Percentiles rank a stretch among this genome's conserved stretches.
phyloP scores from a whole-genome alignment of 2,888 invertebrate species.

The Merodon equestris region DNA sequence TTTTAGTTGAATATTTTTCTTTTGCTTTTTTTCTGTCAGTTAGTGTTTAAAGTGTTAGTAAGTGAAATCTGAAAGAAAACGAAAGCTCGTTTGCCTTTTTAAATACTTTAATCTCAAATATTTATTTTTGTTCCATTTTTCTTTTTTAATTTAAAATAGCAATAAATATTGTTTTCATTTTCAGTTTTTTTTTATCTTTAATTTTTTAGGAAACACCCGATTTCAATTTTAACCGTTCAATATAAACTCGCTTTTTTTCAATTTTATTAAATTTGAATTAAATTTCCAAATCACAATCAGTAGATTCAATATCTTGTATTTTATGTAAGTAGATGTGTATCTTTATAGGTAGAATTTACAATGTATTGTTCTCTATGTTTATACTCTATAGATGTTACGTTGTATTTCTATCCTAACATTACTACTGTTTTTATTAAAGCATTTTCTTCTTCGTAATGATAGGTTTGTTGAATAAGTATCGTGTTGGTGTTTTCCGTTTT shows the following conservation, averaged over 20 bases:
- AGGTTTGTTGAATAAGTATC: constrained; percentile 51
- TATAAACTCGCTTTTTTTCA: constrained; percentile 35
- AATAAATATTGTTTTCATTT: constrained; percentile 53
- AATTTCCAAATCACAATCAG: constrained; percentile 62
- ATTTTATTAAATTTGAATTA: constrained; percentile 17
- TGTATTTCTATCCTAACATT: constrained; percentile 42
- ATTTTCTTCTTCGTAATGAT: constrained; percentile 51
- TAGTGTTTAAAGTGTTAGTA: too few species aligned
- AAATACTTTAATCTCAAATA: constrained; percentile 49
- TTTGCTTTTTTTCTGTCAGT: too few species aligned
- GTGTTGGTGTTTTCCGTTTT: constrained; percentile 53
- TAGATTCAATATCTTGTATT: constrained; percentile 59
- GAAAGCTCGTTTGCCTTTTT: constrained; percentile 11
- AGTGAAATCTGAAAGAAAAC: constrained; percentile 6
- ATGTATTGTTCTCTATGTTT: too few species aligned
- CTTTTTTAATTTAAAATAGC: constrained; percentile 59
- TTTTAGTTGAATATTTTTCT: too few species aligned
- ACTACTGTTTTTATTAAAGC: constrained; percentile 67
- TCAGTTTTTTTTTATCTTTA: constrained; percentile 26
- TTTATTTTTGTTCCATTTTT: constrained; percentile 22
- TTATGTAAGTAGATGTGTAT: constrained; percentile 5
- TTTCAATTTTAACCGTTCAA: constrained; percentile 33
- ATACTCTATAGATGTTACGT: constrained; percentile 54
- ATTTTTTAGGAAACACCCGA: constrained; percentile 19
- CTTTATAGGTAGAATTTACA: constrained; percentile 45